Conservation (phyloP, 1,140 invertebrate species). For the Caenorhabditis latens region DNA sequence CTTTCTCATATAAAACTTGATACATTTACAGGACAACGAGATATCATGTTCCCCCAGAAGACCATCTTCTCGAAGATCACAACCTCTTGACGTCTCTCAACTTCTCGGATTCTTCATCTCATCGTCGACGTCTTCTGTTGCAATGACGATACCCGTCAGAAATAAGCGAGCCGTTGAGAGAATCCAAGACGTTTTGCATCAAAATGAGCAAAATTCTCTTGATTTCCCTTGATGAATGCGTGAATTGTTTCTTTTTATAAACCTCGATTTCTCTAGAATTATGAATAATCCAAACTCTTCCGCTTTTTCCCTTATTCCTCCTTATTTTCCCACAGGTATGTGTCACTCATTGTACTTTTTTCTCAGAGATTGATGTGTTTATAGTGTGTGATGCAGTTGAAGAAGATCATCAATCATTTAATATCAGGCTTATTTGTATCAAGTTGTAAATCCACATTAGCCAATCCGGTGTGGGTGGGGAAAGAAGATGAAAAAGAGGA, state of each 20-base stretch:
- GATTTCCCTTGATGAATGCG: constrained; percentile 3
- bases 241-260: constrained; percentile 15
- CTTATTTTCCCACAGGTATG: constrained; percentile 8
- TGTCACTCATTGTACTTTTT: constrained; percentile 13
- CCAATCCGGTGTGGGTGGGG: constrained; percentile 17
- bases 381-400: neutral
- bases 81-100: constrained; percentile 19
- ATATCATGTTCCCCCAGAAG: neutral
- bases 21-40: neutral
- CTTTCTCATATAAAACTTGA: neutral
- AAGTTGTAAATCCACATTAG: constrained; percentile 17
- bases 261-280: neutral
- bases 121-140: constrained; percentile 1
- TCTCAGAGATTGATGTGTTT: neutral
- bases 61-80: neutral
- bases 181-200: constrained; percentile 26
- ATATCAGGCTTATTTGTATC: constrained; percentile 10
- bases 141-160: constrained; percentile 22
- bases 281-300: constrained; percentile 10
- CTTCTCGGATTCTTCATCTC: constrained; percentile 31
- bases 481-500: neutral
- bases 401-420: constrained; percentile 19
- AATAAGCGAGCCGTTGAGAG: constrained; percentile 19
- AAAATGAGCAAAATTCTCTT: neutral
- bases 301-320: neutral